Evolutionary conservation across 2,797 vertebrate species (phyloP).

Genomic region (Cercopithecus petaurista): DNA sequence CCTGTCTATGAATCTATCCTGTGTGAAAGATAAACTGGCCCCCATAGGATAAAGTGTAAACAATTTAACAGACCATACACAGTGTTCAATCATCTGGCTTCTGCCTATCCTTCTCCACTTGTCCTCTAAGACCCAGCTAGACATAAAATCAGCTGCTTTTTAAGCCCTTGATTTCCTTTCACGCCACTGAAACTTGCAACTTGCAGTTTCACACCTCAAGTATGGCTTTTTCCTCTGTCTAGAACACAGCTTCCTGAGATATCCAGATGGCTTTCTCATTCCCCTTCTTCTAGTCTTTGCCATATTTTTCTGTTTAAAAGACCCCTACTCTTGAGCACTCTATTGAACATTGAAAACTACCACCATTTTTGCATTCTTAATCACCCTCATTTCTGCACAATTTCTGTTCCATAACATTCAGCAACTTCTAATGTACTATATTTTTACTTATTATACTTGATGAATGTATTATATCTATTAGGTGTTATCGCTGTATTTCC

Average conservation of each 20-base stretch:
- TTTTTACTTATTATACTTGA: not conserved
- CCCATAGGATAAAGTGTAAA: not conserved
- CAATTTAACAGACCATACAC: not conserved
- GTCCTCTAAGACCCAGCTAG: not conserved
- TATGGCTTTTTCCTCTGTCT: not conserved
- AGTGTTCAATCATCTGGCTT: not conserved
- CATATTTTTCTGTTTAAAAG: not conserved
- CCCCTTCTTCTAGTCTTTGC: not conserved
- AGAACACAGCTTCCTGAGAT: not conserved
- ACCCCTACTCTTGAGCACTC: not conserved
- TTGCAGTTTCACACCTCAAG: not conserved
- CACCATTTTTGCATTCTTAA: not conserved
- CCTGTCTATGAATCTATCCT: not conserved
- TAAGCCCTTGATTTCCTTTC: not conserved
- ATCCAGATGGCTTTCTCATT: not conserved
- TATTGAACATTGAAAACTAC: not conserved
- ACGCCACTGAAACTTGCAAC: not conserved
- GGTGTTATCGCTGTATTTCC: not conserved
- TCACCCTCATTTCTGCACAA: not conserved
- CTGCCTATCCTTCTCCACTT: not conserved
- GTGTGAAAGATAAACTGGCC: not conserved
- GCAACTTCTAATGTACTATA: not conserved
- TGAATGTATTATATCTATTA: not conserved
- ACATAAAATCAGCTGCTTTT: not conserved
- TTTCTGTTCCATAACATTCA: not conserved